phyloP scores from a whole-genome alignment of 2,888 invertebrate genomes.

The Agonopterix heracliana region DNA sequence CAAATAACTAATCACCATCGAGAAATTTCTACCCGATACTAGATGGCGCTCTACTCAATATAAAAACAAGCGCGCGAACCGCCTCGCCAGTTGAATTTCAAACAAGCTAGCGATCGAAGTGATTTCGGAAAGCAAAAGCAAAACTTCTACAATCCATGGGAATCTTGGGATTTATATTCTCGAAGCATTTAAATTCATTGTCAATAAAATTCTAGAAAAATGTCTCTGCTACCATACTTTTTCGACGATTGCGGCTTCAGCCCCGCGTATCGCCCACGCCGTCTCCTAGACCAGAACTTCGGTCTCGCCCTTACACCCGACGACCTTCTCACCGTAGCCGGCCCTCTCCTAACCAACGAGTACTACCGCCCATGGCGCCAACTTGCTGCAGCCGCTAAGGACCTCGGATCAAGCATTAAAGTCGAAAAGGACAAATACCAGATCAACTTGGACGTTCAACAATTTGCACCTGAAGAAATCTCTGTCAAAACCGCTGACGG shows the following conservation, averaged over 20 bases:
- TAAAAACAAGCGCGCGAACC: constrained; percentile 20
- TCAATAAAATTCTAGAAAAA: constrained; percentile 15
- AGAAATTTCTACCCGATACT: constrained; percentile 40
- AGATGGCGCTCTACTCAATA: constrained; percentile 43
- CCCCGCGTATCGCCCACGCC: background rate
- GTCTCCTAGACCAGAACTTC: constrained; percentile 51
- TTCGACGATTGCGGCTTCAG: constrained; percentile 22
- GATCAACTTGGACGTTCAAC: constrained; percentile 82
- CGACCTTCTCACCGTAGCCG: constrained; percentile 41
- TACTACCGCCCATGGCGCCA: constrained; percentile 54
- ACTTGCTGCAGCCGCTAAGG: constrained; percentile 46
- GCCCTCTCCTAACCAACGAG: constrained; percentile 32
- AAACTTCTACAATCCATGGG: background rate
- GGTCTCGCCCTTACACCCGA: constrained; percentile 56
- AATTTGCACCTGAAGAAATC: constrained; percentile 84
- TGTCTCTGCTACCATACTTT: constrained; percentile 46
- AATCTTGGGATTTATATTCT: background rate
- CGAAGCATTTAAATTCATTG: background rate
- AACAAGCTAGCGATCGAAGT: constrained; percentile 9
- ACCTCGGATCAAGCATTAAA: constrained; percentile 66
- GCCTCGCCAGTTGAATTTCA: constrained; percentile 23
- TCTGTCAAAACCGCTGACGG: constrained; percentile 82
- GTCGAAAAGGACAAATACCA: constrained; percentile 74
- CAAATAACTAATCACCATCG: constrained; percentile 15
- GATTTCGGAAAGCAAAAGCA: constrained; percentile 8